Conservation (phyloP, 2,113 vertebrate genomes). For the Ariopsis seemanni region DNA sequence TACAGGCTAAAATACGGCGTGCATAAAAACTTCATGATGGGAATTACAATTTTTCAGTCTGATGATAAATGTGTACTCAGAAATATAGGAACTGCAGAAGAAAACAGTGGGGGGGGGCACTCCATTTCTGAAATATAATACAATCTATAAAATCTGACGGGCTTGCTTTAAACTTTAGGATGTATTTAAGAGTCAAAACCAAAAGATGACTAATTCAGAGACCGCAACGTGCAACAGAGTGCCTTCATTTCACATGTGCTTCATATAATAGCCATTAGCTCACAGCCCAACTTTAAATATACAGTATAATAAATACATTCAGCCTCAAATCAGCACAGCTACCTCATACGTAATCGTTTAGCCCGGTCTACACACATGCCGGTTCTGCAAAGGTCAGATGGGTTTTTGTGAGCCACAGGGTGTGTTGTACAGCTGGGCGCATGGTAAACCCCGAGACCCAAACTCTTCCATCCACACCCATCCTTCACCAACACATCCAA, state of each 20-base stretch:
- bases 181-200: background rate
- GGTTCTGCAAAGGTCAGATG: conserved; percentile 21
- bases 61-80: background rate
- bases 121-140: background rate
- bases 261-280: conserved; percentile 34
- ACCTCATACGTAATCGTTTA: background rate
- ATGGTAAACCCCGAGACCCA: conserved; percentile 37
- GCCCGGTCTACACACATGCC: conserved; percentile 21
- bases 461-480: conserved; percentile 45
- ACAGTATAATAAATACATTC: conserved; percentile 33
- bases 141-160: conserved; percentile 1
- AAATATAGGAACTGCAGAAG: background rate
- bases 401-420: conserved; percentile 50
- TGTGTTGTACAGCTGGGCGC: conserved; percentile 52
- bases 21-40: background rate
- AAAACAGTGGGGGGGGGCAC: background rate
- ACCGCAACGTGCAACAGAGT: background rate
- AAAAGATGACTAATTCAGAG: conserved; percentile 21
- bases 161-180: background rate
- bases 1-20: background rate
- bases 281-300: conserved; percentile 44
- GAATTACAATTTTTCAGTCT: conserved; percentile 16
- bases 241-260: conserved; percentile 37
- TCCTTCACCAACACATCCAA: conserved; percentile 1
- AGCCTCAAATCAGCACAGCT: conserved; percentile 41